Percentiles rank a stretch among this genome's conserved stretches.
phyloP scores from a whole-genome alignment of 2,888 invertebrate genomes.

The Amphipyra tragopoginis region DNA sequence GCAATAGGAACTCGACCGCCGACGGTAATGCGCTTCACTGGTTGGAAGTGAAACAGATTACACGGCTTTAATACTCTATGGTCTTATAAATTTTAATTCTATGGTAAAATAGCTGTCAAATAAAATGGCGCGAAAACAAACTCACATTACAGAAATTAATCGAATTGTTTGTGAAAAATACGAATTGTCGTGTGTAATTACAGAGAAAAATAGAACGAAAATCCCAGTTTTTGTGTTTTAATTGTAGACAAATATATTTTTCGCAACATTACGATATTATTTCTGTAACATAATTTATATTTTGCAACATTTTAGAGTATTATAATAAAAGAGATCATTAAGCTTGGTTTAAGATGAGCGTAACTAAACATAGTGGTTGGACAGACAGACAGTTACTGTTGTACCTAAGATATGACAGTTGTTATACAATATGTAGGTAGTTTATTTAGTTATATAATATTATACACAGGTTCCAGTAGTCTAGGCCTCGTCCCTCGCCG shows the following conservation, averaged over 20 bases:
- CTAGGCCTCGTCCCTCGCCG: constrained; percentile 82
- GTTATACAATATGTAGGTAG: constrained; percentile 61
- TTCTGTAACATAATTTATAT: constrained; percentile 9
- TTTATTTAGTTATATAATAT: constrained; percentile 67
- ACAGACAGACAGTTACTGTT: constrained; percentile 63
- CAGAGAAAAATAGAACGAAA: constrained; percentile 22
- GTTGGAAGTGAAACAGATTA: constrained; percentile 73
- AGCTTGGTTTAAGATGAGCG: constrained; percentile 18
- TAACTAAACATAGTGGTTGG: constrained; percentile 34
- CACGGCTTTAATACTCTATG: constrained; percentile 35
- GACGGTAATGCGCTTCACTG: constrained; percentile 69
- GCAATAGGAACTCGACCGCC: constrained; percentile 71
- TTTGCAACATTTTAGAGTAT: constrained; percentile 24
- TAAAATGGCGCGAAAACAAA: constrained; percentile 38
- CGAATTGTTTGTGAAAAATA: constrained; percentile 23
- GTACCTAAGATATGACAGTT: constrained; percentile 71
- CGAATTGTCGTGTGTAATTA: constrained; percentile 1
- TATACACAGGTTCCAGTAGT: constrained; percentile 71
- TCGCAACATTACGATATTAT: constrained; percentile 14
- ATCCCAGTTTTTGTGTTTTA: neutral
- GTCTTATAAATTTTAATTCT: constrained; percentile 28
- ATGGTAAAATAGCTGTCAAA: constrained; percentile 9
- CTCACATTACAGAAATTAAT: constrained; percentile 8
- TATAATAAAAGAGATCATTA: constrained; percentile 6
- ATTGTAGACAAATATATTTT: constrained; percentile 10